Evolutionary conservation across 2,888 invertebrate genomes (phyloP).

Genomic region (Ptychoptera contaminata): DNA sequence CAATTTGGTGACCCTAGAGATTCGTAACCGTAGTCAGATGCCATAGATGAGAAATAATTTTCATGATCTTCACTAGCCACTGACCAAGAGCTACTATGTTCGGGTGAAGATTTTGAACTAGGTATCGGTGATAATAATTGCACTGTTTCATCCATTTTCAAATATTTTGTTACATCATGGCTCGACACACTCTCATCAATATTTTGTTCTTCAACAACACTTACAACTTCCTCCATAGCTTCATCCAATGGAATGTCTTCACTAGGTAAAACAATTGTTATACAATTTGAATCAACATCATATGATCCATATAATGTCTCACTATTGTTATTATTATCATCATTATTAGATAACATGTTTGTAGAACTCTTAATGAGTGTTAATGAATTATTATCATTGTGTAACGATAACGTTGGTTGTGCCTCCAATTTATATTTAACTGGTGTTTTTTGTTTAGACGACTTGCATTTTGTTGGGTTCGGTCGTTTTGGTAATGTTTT

Average conservation of each 20-base stretch:
- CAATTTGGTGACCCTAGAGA: constrained; percentile 41
- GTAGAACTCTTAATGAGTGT: too few species aligned
- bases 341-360: constrained; percentile 1
- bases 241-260: constrained; percentile 38
- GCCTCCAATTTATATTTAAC: background rate
- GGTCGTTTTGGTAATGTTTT: constrained; percentile 1
- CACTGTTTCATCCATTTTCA: constrained; percentile 1
- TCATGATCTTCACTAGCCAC: background rate
- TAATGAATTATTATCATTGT: constrained; percentile 3
- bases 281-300: constrained; percentile 54
- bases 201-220: constrained; percentile 24
- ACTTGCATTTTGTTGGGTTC: constrained; percentile 6
- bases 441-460: constrained; percentile 12
- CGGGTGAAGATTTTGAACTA: background rate
- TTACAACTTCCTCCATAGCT: constrained; percentile 29
- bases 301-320: constrained; percentile 57
- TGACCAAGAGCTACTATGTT: background rate
- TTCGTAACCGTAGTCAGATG: constrained; percentile 49
- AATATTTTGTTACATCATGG: background rate
- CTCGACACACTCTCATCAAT: constrained; percentile 16
- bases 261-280: constrained; percentile 54
- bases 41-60: constrained; percentile 19
- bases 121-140: constrained; percentile 15
- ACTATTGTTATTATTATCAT: constrained; percentile 12
- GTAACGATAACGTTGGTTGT: constrained; percentile 5